Conservation (phyloP, 2,888 invertebrate genomes). For the Nymphalis polychloros region DNA sequence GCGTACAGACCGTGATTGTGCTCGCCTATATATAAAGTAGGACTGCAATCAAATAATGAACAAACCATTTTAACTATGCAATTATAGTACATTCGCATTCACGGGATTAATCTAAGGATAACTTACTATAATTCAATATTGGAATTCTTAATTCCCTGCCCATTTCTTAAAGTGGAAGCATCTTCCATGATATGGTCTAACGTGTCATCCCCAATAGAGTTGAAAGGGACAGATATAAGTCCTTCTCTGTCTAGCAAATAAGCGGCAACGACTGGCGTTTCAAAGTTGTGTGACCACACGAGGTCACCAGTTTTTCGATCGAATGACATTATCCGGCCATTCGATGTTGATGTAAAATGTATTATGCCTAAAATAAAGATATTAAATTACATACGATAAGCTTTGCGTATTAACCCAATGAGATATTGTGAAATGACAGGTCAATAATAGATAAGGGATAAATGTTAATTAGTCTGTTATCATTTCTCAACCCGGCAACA, state of each 20-base stretch:
- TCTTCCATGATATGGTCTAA: slow-evolving; percentile 86
- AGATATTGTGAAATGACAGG: background rate
- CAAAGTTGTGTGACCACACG: slow-evolving; percentile 93
- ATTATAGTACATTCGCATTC: background rate
- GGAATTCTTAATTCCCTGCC: slow-evolving; percentile 81
- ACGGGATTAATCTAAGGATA: slow-evolving; percentile 5
- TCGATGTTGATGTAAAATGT: slow-evolving; percentile 95
- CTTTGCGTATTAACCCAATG: no score
- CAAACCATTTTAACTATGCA: background rate
- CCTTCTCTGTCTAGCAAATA: slow-evolving; percentile 90
- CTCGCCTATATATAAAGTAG: slow-evolving; percentile 96
- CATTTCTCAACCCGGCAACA: no score
- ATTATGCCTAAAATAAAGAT: slow-evolving; percentile 84
- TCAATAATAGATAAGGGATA: slow-evolving; percentile 5
- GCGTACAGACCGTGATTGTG: slow-evolving; percentile 93
- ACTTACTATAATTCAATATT: slow-evolving; percentile 84
- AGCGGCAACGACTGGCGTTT: slow-evolving; percentile 94
- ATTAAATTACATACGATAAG: background rate
- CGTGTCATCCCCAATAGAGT: slow-evolving; percentile 93
- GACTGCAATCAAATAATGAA: slow-evolving; percentile 78
- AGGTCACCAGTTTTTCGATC: slow-evolving; percentile 90
- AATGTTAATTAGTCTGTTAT: background rate
- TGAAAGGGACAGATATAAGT: slow-evolving; percentile 92
- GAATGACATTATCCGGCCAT: slow-evolving; percentile 92
- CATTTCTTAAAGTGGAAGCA: slow-evolving; percentile 76